Evolutionary conservation across 2,888 invertebrate species (phyloP), one percentile per base, ranked within the genome.

Genomic region (Nasonia oneida): DNA sequence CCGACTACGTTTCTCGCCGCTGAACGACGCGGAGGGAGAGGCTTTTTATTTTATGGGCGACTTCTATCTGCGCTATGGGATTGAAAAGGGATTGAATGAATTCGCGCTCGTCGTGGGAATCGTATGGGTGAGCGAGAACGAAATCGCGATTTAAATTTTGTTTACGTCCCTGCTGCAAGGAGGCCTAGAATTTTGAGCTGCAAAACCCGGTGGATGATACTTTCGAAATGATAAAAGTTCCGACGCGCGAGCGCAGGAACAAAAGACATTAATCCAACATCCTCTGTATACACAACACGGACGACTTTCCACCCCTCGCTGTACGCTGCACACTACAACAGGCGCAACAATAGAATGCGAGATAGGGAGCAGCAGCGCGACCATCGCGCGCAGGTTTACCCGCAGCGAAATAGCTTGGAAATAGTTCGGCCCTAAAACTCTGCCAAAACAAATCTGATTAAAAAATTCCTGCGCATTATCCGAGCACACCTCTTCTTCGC

Each of bases 381-480:
- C 14, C 15, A 18, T 15, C 4, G 53, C 4, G 53, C n/a, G n/a
- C 1, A n/a, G 57, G 14, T 73, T 73, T 47, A 73, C 73, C 42
- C 8, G 29, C 29, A 29, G 57, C 57, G 23, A 73, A 71, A 57
- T 37, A 81, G 37, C 73, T 81, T 37, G 67, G 50, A 47, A 75
- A 75, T 82, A 75, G 75, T 67, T 61, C 37, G 18, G n/a, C 4
- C 67, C 14, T 6, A 67, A 67, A 73, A 75, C 29, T 75, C 61
- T 50, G 39, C 23, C 47, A 73, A 83, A 78, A 33, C 37, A 79
- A 84, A 84, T 80, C 64, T 53, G 78, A 84, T 84, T 84, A 84
- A 84, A 80, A 78, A 84, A 79, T 84, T 79, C 79, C 73, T 74
- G 29, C 2, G 57, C 61, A n/a, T 70, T 67, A 75, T 47, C 23